Base-by-base conservation (phyloP, 2,797 vertebrate genomes). In the Neoniphon sammara region DNA sequence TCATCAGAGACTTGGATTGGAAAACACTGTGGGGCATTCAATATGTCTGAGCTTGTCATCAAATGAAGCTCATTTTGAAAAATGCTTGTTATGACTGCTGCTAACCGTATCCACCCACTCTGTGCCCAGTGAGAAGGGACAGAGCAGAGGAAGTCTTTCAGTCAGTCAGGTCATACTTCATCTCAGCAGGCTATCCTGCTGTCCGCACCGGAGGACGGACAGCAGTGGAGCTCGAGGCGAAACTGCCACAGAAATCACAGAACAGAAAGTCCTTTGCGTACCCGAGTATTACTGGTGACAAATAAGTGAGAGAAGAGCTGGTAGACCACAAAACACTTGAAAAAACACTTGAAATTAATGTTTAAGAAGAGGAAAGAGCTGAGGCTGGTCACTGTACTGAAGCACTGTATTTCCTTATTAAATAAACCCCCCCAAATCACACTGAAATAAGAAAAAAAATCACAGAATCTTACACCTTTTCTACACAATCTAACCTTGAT, bases 31-130 rank as follows among this genome's bases (percentile, higher is more conserved):
- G 12, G 55, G 55, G 82, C 86, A 86, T 89, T 91, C 86, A 91
- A 86, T 85, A 86, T 87, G 84, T 87, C 85, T 67, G 30, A 81
- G 74, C 80, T 88, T 92, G 87, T 93, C 91, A 84, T 91, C 89
- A 81, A 77, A 91, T 76, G 82, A 84, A 78, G 87, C 77, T 89
- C 78, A 77, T 86, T 89, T 88, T 90, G 86, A 92, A 86, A 91
- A 91, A 92, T 83, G 83, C 83, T 79, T 91, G 91, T 91, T 92
- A 90, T 91, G 90, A 91, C 88, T 88, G 83, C 87, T 66, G 77
- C 77, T 78, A 80, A 85, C 78, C 83, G 75, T 83, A 86, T 89
- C 89, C 91, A 87, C 85, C 87, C 81, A 86, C 81, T 86, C 82
- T 60, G 62, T 77, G 77, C 84, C 80, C 81, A 46, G 71, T 34